Conservation (phyloP, 2,888 invertebrate species). For the Melinaea menophilus region DNA sequence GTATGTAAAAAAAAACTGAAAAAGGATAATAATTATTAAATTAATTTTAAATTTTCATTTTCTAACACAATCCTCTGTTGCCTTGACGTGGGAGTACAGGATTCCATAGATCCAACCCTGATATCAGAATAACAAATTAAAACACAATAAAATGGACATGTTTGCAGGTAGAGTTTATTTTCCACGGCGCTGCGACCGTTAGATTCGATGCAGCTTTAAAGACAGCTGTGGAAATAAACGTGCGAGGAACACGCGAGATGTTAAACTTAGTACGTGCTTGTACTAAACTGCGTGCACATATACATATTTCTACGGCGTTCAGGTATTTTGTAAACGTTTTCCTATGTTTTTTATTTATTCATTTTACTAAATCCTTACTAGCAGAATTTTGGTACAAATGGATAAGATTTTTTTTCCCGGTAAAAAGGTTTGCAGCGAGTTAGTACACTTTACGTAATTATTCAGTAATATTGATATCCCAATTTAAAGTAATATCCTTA, state of each 20-base stretch:
- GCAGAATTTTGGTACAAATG: no score
- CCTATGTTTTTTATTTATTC: not conserved
- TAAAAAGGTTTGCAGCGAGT: no score
- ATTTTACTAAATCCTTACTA: not conserved
- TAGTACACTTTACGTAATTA: no score
- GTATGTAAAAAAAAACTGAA: not conserved
- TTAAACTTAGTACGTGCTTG: constrained; percentile 57
- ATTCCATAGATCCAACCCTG: not conserved
- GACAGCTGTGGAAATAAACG: constrained; percentile 67
- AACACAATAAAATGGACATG: not conserved
- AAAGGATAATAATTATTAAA: no score
- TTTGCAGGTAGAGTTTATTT: constrained; percentile 66
- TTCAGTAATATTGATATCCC: no score
- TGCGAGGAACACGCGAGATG: constrained; percentile 67
- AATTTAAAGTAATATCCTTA: no score
- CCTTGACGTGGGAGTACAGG: no score
- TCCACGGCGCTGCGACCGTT: constrained; percentile 76
- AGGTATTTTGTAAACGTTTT: constrained; percentile 41
- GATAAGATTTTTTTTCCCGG: no score
- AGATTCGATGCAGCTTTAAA: constrained; percentile 72
- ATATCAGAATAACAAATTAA: not conserved
- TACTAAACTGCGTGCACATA: constrained; percentile 73
- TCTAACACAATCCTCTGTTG: not conserved
- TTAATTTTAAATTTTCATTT: not conserved
- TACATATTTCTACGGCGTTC: constrained; percentile 95